These are phyloP conservation scores for Eulemur albifrons DNA, from an alignment of 2,797 vertebrate species.

Conservation along the genomic window DNA sequence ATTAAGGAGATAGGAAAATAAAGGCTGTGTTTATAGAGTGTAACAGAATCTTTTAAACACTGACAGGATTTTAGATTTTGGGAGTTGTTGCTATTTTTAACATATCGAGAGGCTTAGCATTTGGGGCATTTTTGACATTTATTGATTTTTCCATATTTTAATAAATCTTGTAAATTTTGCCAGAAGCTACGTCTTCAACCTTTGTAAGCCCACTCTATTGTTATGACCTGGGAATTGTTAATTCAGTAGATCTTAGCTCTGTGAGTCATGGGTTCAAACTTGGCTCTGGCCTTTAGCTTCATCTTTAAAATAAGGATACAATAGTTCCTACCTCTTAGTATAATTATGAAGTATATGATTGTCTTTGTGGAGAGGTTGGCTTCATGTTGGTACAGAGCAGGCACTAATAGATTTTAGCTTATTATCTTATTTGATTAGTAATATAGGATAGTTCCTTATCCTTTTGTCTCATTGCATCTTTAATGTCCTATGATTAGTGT, in stretches of 20 bases:
- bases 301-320: not conserved
- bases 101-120: not conserved
- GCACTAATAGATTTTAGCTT: not conserved
- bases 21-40: not conserved
- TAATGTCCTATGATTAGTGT: not conserved
- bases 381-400: not conserved
- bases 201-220: not conserved
- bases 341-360: not conserved
- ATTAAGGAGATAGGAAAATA: not conserved
- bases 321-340: no score
- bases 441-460: not conserved
- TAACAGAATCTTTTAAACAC: not conserved
- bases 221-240: not conserved
- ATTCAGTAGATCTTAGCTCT: not conserved
- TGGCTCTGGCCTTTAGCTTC: not conserved
- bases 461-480: not conserved
- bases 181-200: not conserved
- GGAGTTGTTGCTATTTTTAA: not conserved
- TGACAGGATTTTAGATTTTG: not conserved
- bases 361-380: not conserved
- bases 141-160: not conserved
- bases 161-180: not conserved
- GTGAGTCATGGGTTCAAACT: not conserved
- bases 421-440: not conserved
- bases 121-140: not conserved